Base-by-base conservation (phyloP, 2,888 invertebrate species). In the Dusona sp. region DNA sequence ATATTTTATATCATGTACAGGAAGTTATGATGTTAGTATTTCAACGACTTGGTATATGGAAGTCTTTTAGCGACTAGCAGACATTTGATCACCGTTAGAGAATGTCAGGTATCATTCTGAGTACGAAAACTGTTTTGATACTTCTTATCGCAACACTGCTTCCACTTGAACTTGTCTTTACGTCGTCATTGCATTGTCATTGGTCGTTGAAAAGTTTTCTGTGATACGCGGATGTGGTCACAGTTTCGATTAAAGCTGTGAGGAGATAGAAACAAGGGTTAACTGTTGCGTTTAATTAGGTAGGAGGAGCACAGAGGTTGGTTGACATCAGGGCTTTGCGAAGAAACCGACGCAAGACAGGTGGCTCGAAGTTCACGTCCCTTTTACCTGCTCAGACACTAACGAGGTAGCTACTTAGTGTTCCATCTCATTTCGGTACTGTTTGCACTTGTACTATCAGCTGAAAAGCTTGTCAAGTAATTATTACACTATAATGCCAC, bases 331-430 rank as follows among this genome's bases (percentile, higher is more conserved):
- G 64, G 61, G 75, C 70, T 84, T 80, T 72, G 42, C 42, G n/a
- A 57, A 64, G 75, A 68, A 75, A 29, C 64, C 22, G 51, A 42
- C 64, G 29, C 6, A 22, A 51, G 64, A 36, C 57, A 67, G 33
- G 36, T 61, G 25, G 45, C 51, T 25, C 54, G 48, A 79, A 67
- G 72, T 64, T 61, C 70, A 7, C 45, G 68, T 54, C 29, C 70
- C 61, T 48, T 64, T 48, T 68, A 54, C 68, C 48, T 36, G 70
- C 72, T 54, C 29, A 25, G 64, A 36, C 36, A 65, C 65, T 77
- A 77, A 54, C 72, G 65, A 80, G 51, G 38, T 67, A 78, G 77
- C 84, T 81, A 51, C 72, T 85, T 81, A 81, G 51, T 78, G 81
- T 77, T 81, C 77, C 65, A 81, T 70, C 72, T 42, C 42, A 72